A percentile compares a stretch with the other conserved stretches of the same genome.
phyloP scores from a whole-genome alignment of 2,888 invertebrate genomes.

The Polyommatus icarus region DNA sequence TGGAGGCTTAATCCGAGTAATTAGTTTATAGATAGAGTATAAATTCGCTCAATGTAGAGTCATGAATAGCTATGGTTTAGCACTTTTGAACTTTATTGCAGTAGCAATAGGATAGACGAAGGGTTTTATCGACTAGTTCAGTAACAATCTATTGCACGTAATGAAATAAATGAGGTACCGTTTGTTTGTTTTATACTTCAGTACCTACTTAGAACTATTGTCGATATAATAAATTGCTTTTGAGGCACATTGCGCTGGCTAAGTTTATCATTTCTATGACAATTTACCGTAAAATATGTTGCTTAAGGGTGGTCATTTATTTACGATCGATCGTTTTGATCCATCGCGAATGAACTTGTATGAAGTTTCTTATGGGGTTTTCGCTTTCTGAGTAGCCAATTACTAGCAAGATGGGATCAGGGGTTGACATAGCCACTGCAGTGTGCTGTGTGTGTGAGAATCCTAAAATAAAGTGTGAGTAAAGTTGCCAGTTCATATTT shows the following conservation, averaged over 20 bases:
- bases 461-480: too few relatives aligned
- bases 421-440: too few relatives aligned
- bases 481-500: too few relatives aligned
- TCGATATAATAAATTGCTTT: conserved; percentile 4
- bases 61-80: background rate
- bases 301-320: background rate
- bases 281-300: conserved; percentile 1
- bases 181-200: conserved; percentile 9
- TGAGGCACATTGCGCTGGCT: background rate
- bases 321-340: background rate
- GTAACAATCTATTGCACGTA: background rate
- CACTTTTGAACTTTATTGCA: background rate
- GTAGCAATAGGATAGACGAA: background rate
- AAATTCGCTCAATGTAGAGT: background rate
- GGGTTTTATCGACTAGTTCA: background rate
- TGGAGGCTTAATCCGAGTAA: background rate
- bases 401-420: too few relatives aligned
- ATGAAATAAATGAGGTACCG: conserved; percentile 3
- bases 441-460: too few relatives aligned
- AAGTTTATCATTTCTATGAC: background rate
- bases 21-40: conserved; percentile 8
- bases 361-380: background rate
- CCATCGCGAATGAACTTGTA: background rate
- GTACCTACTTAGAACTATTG: conserved; percentile 17
- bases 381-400: too few relatives aligned